Percentiles rank a stretch among this genome's conserved stretches.
Conservation (phyloP, 2,888 invertebrate genomes). For the Phortica okadai region DNA sequence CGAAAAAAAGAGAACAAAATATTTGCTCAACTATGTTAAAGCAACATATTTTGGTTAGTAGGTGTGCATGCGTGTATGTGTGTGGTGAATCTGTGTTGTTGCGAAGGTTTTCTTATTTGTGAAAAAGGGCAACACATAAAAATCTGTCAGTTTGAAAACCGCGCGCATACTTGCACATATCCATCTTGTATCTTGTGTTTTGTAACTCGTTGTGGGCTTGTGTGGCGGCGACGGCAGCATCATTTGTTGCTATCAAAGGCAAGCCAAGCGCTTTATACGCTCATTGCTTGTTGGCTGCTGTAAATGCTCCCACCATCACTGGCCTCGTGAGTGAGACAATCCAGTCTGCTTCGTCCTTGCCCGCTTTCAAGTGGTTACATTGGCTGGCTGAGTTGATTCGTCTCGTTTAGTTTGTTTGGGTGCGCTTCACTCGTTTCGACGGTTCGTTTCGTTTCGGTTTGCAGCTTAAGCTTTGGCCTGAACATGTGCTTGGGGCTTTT, state of each 20-base stretch:
- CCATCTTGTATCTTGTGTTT: neutral
- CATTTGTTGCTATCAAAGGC: neutral
- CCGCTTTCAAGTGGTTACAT: constrained; percentile 9
- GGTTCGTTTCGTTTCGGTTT: constrained; percentile 11
- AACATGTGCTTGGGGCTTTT: constrained; percentile 3
- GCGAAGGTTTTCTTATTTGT: constrained; percentile 10
- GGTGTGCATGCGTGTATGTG: neutral
- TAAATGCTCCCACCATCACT: neutral
- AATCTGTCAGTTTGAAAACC: constrained; percentile 67
- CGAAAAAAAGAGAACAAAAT: neutral
- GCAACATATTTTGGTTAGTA: constrained; percentile 11
- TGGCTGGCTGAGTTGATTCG: constrained; percentile 3
- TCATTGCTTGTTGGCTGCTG: neutral
- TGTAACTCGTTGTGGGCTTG: neutral
- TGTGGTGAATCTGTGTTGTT: neutral
- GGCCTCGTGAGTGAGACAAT: neutral
- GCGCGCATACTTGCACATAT: constrained; percentile 54
- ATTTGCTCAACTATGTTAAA: neutral
- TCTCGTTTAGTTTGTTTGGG: constrained; percentile 1
- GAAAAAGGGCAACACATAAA: constrained; percentile 55
- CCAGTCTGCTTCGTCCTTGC: constrained; percentile 4
- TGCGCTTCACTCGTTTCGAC: neutral
- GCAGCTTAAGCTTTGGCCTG: no score
- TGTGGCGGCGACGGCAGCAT: neutral
- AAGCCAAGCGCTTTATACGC: neutral